These are phyloP conservation scores for Pseudococcus viburni DNA, from an alignment of 2,888 invertebrate genomes.

Conservation along the genomic window DNA sequence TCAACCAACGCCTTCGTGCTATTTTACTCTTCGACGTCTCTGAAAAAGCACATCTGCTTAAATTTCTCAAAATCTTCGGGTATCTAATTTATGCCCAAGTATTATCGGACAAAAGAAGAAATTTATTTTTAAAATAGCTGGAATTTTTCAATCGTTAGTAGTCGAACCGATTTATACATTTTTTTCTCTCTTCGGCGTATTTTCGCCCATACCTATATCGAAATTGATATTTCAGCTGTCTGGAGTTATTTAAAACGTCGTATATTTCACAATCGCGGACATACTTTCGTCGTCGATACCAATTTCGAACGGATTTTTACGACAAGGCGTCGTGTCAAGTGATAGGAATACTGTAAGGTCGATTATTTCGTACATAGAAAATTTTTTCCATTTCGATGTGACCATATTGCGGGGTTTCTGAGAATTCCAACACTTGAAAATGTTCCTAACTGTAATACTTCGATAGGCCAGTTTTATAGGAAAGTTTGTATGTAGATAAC, in stretches of 20 bases:
- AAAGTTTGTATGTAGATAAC: background rate
- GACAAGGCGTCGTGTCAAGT: background rate
- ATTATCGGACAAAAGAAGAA: background rate
- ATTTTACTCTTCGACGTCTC: background rate
- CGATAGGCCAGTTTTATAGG: background rate
- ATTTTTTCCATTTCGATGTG: background rate
- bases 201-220: background rate
- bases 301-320: background rate
- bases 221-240: slow-evolving; percentile 1
- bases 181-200: background rate
- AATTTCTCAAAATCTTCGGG: background rate
- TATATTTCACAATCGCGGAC: background rate
- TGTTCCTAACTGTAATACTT: background rate
- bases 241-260: background rate
- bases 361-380: background rate
- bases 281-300: background rate
- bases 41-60: background rate
- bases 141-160: background rate
- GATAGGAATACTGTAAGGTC: background rate
- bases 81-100: background rate
- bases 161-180: background rate
- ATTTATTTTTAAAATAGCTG: background rate
- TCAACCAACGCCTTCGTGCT: no score
- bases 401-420: background rate
- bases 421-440: background rate